Percentiles rank a stretch among this genome's conserved stretches.
Conservation (phyloP, 2,113 vertebrate genomes). For the Delphinus delphis region DNA sequence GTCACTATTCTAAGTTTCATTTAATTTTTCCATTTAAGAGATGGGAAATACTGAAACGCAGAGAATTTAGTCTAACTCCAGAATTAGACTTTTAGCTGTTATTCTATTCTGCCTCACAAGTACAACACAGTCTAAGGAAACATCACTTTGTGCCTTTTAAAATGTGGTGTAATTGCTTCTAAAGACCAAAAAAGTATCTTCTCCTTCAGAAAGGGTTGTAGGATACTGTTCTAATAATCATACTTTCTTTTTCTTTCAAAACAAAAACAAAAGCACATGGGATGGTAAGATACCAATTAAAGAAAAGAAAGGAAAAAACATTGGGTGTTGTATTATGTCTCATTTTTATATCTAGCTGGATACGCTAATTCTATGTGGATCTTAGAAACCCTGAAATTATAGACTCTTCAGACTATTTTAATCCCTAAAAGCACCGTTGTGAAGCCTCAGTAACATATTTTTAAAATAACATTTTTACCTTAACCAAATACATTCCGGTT, state of each 20-base stretch:
- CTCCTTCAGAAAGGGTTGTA: neutral
- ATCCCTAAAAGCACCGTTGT: constrained; percentile 43
- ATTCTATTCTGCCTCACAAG: neutral
- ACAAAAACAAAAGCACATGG: constrained; percentile 1
- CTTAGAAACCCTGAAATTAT: constrained; percentile 59
- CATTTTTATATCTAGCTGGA: constrained; percentile 65
- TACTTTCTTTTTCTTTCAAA: neutral
- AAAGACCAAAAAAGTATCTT: neutral
- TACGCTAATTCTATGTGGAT: constrained; percentile 57
- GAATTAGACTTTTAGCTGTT: neutral
- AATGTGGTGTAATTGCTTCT: neutral
- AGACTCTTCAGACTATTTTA: constrained; percentile 62
- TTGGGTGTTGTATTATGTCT: neutral
- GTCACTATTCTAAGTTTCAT: neutral
- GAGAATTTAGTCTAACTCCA: neutral
- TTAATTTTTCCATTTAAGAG: neutral
- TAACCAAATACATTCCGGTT: constrained; percentile 58
- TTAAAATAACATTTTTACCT: constrained; percentile 58
- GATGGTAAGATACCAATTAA: neutral
- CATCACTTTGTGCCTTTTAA: neutral
- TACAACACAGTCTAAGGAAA: neutral
- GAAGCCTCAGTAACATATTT: constrained; percentile 46
- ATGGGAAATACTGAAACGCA: neutral
- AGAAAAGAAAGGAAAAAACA: neutral
- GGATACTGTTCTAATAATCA: constrained; percentile 32